These are phyloP conservation scores for Syritta pipiens DNA, from an alignment of 2,888 invertebrate species.

Conservation along the genomic window DNA sequence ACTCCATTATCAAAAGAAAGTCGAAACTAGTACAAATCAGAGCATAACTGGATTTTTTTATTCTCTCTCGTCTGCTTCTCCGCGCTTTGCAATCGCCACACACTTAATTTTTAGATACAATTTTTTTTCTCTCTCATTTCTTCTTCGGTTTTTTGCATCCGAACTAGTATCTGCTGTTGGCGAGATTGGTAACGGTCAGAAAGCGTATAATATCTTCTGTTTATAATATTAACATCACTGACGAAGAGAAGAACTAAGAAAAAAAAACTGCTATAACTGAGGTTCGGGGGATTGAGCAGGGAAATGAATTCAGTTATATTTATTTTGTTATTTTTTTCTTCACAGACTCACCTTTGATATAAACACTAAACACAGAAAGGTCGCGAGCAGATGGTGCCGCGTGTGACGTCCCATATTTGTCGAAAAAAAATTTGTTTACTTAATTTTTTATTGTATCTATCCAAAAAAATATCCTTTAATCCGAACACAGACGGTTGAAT, in stretches of 20 bases:
- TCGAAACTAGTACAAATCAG: slow-evolving; percentile 79
- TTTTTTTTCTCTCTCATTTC: slow-evolving; percentile 7
- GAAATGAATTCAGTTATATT: slow-evolving; percentile 31
- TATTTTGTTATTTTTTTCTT: slow-evolving; percentile 37
- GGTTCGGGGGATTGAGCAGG: slow-evolving; percentile 10
- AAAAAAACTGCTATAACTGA: slow-evolving; percentile 57
- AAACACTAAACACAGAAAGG: slow-evolving; percentile 77
- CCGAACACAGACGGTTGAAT: slow-evolving; percentile 43
- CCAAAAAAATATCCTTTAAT: slow-evolving; percentile 39
- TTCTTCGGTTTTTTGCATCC: slow-evolving; percentile 60
- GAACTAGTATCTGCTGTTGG: slow-evolving; percentile 58
- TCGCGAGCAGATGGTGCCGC: slow-evolving; percentile 77
- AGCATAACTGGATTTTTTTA: slow-evolving; percentile 79
- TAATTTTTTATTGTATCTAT: slow-evolving; percentile 3
- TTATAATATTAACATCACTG: slow-evolving; percentile 41
- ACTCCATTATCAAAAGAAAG: slow-evolving; percentile 78
- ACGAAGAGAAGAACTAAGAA: slow-evolving; percentile 22
- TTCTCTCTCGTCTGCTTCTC: slow-evolving; percentile 40
- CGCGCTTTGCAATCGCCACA: background rate
- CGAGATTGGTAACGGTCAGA: slow-evolving; percentile 68
- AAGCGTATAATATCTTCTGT: slow-evolving; percentile 68
- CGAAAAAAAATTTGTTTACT: slow-evolving; percentile 20
- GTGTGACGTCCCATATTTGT: slow-evolving; percentile 77
- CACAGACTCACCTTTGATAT: slow-evolving; percentile 77
- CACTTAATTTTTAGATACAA: slow-evolving; percentile 9